Percentiles rank a stretch among this genome's conserved stretches.
These are phyloP conservation scores for Lipophrys pholis DNA, from an alignment of 2,113 vertebrate genomes.

Conservation along the genomic window DNA sequence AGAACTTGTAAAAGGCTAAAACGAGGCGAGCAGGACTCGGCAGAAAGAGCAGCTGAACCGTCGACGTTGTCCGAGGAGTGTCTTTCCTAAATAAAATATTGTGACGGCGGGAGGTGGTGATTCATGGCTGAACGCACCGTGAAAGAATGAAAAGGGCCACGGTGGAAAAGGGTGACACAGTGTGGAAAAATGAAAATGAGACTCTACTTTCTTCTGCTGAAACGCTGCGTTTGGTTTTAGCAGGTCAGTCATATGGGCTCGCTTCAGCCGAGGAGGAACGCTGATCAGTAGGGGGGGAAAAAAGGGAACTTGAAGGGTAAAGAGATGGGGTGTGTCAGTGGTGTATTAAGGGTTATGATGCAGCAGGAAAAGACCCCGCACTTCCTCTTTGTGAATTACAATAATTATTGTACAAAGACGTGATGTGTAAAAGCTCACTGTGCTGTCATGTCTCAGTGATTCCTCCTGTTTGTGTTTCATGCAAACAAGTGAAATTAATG, in stretches of 20 bases:
- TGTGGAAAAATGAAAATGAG: slow-evolving; percentile 57
- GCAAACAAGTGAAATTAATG: too few species aligned
- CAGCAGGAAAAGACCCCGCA: slow-evolving; percentile 14
- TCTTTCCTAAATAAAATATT: slow-evolving; percentile 28
- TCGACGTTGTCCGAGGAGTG: background rate
- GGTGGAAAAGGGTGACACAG: slow-evolving; percentile 57
- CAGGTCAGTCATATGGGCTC: slow-evolving; percentile 19
- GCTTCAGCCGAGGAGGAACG: slow-evolving; percentile 45
- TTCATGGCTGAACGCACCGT: slow-evolving; percentile 62
- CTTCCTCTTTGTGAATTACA: slow-evolving; percentile 44
- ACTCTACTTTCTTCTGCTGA: slow-evolving; percentile 17
- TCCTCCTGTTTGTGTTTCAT: too few species aligned
- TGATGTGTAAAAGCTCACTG: too few species aligned
- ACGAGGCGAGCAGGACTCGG: background rate
- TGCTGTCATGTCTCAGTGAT: too few species aligned
- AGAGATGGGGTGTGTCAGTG: slow-evolving; percentile 17
- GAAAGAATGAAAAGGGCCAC: slow-evolving; percentile 54
- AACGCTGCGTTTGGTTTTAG: slow-evolving; percentile 3
- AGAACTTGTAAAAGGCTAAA: slow-evolving; percentile 24
- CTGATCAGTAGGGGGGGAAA: slow-evolving; percentile 52
- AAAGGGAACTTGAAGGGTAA: slow-evolving; percentile 57
- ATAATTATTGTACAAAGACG: too few species aligned
- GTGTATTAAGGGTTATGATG: slow-evolving; percentile 27
- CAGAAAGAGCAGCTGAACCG: background rate
- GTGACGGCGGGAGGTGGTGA: slow-evolving; percentile 42